Evolutionary conservation across 2,113 vertebrate genomes (phyloP).

Genomic region (Hippoglossus stenolepis): DNA sequence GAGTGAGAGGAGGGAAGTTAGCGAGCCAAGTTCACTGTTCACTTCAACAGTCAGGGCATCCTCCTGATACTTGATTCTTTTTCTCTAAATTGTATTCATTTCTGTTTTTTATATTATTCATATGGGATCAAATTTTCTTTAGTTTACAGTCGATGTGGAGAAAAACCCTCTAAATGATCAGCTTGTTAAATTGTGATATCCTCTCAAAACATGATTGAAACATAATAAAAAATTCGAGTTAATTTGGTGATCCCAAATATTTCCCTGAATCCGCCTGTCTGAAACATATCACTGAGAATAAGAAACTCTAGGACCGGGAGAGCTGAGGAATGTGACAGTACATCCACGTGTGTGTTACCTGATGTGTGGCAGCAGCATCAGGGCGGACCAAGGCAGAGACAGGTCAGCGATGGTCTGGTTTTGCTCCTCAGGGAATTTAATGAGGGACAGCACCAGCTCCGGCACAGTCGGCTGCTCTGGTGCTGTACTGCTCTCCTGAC

Average conservation of each 20-base stretch:
- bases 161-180: too few species aligned
- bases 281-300: neutral
- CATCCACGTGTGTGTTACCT: conserved; percentile 79
- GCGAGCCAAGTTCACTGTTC: neutral
- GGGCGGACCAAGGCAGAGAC: conserved; percentile 88
- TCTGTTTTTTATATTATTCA: too few species aligned
- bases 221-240: too few species aligned
- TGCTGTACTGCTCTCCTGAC: conserved; percentile 27
- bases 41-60: neutral
- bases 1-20: neutral
- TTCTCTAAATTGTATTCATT: too few species aligned
- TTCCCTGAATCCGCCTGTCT: neutral
- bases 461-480: conserved; percentile 78
- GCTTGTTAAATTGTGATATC: too few species aligned
- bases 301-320: neutral
- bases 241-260: too few species aligned
- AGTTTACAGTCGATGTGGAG: too few species aligned
- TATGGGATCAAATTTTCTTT: too few species aligned
- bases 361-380: conserved; percentile 93
- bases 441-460: conserved; percentile 85
- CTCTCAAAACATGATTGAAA: too few species aligned
- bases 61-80: neutral
- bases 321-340: neutral
- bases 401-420: conserved; percentile 78
- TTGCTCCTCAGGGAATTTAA: conserved; percentile 75